A percentile compares a stretch with the other conserved stretches of the same genome.
phyloP scores from a whole-genome alignment of 2,888 invertebrate genomes.

The Drosophila parthenogenetica region DNA sequence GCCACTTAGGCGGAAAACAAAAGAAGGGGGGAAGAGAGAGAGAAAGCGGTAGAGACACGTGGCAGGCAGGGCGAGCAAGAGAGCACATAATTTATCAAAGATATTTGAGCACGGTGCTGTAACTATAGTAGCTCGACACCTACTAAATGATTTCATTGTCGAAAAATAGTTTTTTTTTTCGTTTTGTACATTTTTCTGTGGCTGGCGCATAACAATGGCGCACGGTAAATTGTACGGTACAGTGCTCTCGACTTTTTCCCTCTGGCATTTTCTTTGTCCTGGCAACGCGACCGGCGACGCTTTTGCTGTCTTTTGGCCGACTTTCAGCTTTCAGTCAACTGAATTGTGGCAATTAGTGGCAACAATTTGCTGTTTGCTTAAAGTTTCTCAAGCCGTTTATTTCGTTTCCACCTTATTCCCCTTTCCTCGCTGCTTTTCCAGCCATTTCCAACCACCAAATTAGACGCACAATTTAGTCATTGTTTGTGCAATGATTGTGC shows the following conservation, averaged over 20 bases:
- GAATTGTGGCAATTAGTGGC: conserved; percentile 78
- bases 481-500: conserved; percentile 19
- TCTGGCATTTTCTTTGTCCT: conserved; percentile 28
- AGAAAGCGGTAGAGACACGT: neutral
- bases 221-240: conserved; percentile 43
- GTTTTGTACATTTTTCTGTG: neutral
- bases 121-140: conserved; percentile 52
- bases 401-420: conserved; percentile 12
- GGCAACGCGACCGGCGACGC: conserved; percentile 7
- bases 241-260: conserved; percentile 36
- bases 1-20: conserved; percentile 23
- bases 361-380: conserved; percentile 76
- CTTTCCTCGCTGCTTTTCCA: neutral
- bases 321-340: conserved; percentile 44
- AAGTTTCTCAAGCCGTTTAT: conserved; percentile 54
- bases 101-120: conserved; percentile 50
- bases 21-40: neutral
- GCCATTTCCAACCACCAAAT: conserved; percentile 4
- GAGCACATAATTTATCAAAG: conserved; percentile 69
- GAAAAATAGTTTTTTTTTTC: conserved; percentile 51
- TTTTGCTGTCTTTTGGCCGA: neutral
- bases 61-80: neutral
- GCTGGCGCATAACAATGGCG: conserved; percentile 46
- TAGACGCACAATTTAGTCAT: conserved; percentile 36
- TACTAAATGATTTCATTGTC: conserved; percentile 76